These are phyloP conservation scores for Cheilosia urbana DNA, from an alignment of 2,888 invertebrate genomes.

Conservation along the genomic window DNA sequence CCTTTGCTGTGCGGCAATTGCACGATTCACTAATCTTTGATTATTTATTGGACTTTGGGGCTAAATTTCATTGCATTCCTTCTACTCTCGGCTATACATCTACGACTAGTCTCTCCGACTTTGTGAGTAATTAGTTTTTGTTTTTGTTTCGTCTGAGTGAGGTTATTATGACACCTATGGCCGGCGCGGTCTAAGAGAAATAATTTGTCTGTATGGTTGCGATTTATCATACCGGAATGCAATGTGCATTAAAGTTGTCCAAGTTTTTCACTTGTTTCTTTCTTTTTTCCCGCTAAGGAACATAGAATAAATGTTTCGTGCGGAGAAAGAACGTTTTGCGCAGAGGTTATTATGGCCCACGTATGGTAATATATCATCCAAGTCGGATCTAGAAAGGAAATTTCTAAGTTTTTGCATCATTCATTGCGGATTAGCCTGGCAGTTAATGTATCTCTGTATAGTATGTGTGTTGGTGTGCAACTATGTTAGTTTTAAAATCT, in stretches of 20 bases:
- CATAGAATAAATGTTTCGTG: constrained; percentile 43
- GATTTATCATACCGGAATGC: constrained; percentile 64
- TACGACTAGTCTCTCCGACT: constrained; percentile 28
- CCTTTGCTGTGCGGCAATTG: constrained; percentile 41
- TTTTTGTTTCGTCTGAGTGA: constrained; percentile 22
- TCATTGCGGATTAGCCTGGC: constrained; percentile 54
- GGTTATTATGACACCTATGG: constrained; percentile 68
- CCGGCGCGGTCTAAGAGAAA: constrained; percentile 50
- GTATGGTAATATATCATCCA: constrained; percentile 68
- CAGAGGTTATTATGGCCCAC: constrained; percentile 61
- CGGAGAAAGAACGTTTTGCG: constrained; percentile 45
- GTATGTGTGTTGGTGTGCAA: no score
- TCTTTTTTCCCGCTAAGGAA: not conserved
- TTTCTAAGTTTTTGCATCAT: constrained; percentile 57
- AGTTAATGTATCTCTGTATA: no score
- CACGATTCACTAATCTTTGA: constrained; percentile 73
- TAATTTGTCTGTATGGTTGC: constrained; percentile 42
- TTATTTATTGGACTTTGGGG: constrained; percentile 71
- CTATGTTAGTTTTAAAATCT: no score
- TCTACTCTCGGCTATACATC: not conserved
- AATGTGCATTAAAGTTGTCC: constrained; percentile 55
- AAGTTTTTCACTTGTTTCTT: constrained; percentile 35
- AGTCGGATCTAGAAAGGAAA: constrained; percentile 66
- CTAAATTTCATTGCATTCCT: constrained; percentile 57
- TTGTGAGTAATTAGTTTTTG: constrained; percentile 61